Percentiles rank a stretch among this genome's conserved stretches.
phyloP scores from a whole-genome alignment of 2,888 invertebrate genomes.

The Podabrus alpinus region DNA sequence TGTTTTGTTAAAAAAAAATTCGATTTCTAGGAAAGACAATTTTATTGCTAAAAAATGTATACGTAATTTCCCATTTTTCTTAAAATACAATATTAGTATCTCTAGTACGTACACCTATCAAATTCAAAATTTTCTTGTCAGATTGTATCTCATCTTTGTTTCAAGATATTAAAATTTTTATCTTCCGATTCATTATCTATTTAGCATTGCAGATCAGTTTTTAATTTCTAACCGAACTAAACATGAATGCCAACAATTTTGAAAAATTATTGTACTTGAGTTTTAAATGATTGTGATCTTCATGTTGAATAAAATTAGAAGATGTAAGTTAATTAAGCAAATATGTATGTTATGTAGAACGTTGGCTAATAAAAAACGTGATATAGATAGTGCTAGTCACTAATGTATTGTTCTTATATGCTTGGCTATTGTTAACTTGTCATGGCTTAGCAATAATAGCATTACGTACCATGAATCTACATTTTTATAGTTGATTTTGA shows the following conservation, averaged over 20 bases:
- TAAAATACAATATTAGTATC: too few species aligned
- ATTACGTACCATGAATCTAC: constrained; percentile 48
- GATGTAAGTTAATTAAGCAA: constrained; percentile 40
- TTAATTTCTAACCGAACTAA: too few species aligned
- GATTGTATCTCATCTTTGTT: too few species aligned
- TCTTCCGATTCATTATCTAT: too few species aligned
- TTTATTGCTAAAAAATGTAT: too few species aligned
- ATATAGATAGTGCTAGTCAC: constrained; percentile 47
- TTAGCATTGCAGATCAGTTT: too few species aligned
- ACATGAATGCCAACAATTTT: neutral
- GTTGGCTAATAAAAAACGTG: constrained; percentile 39
- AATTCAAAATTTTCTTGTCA: too few species aligned
- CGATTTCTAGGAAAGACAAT: neutral
- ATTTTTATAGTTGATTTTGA: constrained; percentile 35
- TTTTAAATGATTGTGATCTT: constrained; percentile 11
- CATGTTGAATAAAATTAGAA: constrained; percentile 18
- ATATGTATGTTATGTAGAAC: constrained; percentile 41
- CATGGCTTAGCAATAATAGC: constrained; percentile 44
- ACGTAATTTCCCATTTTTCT: too few species aligned
- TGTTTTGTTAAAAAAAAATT: neutral
- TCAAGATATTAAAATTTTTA: too few species aligned
- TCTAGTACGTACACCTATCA: too few species aligned
- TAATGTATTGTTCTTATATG: constrained; percentile 49
- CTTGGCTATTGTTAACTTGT: constrained; percentile 45
- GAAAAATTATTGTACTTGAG: neutral